Percentiles rank a stretch among this genome's conserved stretches.
phyloP scores from a whole-genome alignment of 2,888 invertebrate genomes.

The Sphaerophoria taeniata region DNA sequence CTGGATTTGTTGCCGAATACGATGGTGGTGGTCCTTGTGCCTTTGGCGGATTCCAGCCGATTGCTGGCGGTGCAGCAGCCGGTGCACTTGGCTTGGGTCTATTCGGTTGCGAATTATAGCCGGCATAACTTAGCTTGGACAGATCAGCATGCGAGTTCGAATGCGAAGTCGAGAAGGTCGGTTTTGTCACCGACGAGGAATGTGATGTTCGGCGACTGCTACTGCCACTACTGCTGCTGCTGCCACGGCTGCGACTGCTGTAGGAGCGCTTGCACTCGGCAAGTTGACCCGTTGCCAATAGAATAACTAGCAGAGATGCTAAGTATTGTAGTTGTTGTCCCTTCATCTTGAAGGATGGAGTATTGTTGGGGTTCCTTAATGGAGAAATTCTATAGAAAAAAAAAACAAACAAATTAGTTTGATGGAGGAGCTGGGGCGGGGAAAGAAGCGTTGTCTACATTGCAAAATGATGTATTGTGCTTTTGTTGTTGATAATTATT shows the following conservation, averaged over 20 bases:
- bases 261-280: constrained; percentile 79
- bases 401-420: not conserved
- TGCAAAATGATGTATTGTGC: not conserved
- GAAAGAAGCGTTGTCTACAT: not conserved
- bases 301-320: constrained; percentile 56
- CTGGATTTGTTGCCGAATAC: constrained; percentile 79
- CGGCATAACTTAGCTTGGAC: constrained; percentile 81
- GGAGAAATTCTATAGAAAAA: constrained; percentile 27
- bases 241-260: constrained; percentile 78
- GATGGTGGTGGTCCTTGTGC: constrained; percentile 81
- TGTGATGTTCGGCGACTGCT: constrained; percentile 70
- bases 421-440: not conserved
- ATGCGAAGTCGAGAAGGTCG: constrained; percentile 76
- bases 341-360: constrained; percentile 56
- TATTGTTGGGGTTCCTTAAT: not conserved
- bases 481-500: not conserved
- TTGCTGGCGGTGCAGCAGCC: constrained; percentile 75
- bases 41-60: constrained; percentile 82
- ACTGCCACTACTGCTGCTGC: constrained; percentile 76
- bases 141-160: constrained; percentile 80
- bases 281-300: constrained; percentile 71
- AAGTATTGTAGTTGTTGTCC: constrained; percentile 62
- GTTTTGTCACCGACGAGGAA: constrained; percentile 79
- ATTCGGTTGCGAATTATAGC: constrained; percentile 81
- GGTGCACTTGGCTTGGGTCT: constrained; percentile 77